A percentile compares a stretch with the other conserved stretches of the same genome.
These are phyloP conservation scores for Mallotus villosus DNA, from an alignment of 2,797 vertebrate genomes.

Conservation along the genomic window DNA sequence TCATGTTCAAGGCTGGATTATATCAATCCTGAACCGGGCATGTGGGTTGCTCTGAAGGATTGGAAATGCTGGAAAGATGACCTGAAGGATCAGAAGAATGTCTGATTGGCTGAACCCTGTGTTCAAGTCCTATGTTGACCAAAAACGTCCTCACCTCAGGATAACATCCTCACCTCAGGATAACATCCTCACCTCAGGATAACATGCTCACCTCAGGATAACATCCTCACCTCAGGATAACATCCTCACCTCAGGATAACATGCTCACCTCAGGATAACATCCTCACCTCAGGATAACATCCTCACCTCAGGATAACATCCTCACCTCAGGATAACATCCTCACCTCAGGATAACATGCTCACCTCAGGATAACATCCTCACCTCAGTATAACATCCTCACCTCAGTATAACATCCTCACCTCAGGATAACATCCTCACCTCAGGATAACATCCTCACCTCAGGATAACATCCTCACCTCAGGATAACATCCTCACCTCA, in stretches of 20 bases:
- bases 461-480: not conserved
- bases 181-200: slow-evolving; percentile 21
- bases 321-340: too few species aligned
- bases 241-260: too few species aligned
- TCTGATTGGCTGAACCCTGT: not conserved
- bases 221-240: too few species aligned
- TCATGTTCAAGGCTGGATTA: too few species aligned
- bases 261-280: not conserved
- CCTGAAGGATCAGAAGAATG: not conserved
- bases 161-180: not conserved
- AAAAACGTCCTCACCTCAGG: not conserved
- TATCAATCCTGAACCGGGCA: too few species aligned
- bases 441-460: slow-evolving; percentile 22
- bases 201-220: not conserved
- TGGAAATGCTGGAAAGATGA: not conserved
- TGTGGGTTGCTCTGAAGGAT: too few species aligned
- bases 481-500: too few species aligned
- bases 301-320: not conserved
- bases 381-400: slow-evolving; percentile 10
- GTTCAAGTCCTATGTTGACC: not conserved
- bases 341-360: too few species aligned
- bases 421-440: not conserved
- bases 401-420: not conserved
- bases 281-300: not conserved
- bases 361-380: not conserved